Percentiles rank a stretch among this genome's conserved stretches.
Evolutionary conservation across 2,888 invertebrate genomes (phyloP).

Genomic region (Heteromyza rotundicornis): DNA sequence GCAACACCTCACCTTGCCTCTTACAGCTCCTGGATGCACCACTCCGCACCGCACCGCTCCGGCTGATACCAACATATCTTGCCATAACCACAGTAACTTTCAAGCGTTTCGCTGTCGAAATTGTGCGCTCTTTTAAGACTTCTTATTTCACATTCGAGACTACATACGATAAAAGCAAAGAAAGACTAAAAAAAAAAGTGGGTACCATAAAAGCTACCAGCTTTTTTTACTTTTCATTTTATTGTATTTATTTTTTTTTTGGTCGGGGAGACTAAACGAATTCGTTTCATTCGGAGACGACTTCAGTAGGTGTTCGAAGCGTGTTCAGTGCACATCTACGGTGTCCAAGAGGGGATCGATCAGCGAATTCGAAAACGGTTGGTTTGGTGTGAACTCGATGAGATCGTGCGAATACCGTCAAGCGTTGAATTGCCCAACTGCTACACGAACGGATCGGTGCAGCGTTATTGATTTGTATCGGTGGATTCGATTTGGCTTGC

Average conservation of each 20-base stretch:
- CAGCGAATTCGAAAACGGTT: neutral
- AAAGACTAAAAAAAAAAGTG: neutral
- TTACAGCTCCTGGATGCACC: no score
- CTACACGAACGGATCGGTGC: no score
- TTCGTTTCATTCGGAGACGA: neutral
- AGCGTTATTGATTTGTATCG: neutral
- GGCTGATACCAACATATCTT: no score
- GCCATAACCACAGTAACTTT: neutral
- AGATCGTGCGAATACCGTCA: no score
- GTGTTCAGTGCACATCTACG: constrained; percentile 6
- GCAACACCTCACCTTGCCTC: no score
- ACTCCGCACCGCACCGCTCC: no score
- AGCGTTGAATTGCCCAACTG: no score
- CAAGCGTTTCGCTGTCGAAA: neutral
- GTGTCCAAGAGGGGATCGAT: neutral
- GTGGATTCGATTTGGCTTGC: no score
- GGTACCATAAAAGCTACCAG: no score
- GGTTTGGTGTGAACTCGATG: no score
- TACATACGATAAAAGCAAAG: neutral
- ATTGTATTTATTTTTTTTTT: neutral
- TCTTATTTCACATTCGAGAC: neutral
- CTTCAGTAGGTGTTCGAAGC: constrained; percentile 16
- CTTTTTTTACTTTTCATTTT: no score
- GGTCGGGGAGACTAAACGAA: no score
- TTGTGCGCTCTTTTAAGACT: neutral